Percentiles rank a stretch among this genome's conserved stretches.
phyloP scores from a whole-genome alignment of 30 jellyfish, hydroid and myxozoan species.

The Catostylus mosaicus region DNA sequence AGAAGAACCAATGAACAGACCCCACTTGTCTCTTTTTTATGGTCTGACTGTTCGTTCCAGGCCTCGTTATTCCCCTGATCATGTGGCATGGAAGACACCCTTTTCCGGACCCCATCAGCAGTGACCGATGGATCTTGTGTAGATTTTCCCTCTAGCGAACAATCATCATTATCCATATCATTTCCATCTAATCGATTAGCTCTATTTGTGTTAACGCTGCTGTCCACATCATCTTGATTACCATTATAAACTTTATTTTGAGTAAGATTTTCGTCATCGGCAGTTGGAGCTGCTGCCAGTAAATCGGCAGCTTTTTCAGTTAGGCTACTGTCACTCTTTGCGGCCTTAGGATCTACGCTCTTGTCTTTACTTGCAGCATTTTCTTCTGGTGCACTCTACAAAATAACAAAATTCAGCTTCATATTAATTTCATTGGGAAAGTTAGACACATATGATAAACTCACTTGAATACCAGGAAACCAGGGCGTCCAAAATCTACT shows the following conservation, averaged over 20 bases:
- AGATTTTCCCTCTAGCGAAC: not conserved
- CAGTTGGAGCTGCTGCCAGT: not conserved
- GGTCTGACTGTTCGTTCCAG: not conserved
- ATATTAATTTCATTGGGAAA: not conserved
- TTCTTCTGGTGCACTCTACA: constrained; percentile 24
- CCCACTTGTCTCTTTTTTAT: constrained; percentile 15
- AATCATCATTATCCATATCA: not conserved
- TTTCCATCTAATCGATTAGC: not conserved
- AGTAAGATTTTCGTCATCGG: not conserved
- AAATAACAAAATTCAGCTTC: not conserved
- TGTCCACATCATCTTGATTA: not conserved
- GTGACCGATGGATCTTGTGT: no score
- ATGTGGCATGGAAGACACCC: not conserved
- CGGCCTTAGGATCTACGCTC: not conserved
- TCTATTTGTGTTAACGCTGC: not conserved
- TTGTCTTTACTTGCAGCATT: not conserved
- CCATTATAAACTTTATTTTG: not conserved
- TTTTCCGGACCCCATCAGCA: not conserved
- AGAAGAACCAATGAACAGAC: constrained; percentile 40
- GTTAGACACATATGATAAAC: not conserved
- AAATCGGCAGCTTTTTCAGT: not conserved
- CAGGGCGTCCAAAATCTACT: no score
- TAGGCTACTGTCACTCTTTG: not conserved
- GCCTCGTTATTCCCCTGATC: not conserved
- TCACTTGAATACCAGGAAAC: not conserved